phyloP scores from a whole-genome alignment of 1,140 invertebrate species.

The Drosophila pseudoobscura region DNA sequence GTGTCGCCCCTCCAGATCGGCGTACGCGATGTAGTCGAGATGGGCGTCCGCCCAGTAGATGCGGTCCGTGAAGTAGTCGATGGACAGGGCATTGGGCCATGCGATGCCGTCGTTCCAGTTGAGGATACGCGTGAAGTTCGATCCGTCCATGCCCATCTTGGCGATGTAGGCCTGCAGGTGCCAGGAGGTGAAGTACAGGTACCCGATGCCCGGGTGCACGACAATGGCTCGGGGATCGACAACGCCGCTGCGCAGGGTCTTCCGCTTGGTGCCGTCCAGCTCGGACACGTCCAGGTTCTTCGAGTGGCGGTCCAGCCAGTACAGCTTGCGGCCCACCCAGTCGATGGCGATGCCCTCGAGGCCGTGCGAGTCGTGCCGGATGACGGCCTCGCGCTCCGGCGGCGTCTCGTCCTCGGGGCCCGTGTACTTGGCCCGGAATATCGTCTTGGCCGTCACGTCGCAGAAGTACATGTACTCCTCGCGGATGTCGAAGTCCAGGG shows the following conservation, averaged over 20 bases:
- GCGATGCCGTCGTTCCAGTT: conserved; percentile 97
- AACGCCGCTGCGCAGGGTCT: conserved; percentile 93
- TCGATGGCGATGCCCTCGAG: conserved; percentile 98
- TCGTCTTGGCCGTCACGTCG: conserved; percentile 97
- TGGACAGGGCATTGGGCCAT: conserved; percentile 98
- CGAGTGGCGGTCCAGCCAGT: conserved; percentile 98
- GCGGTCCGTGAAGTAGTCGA: conserved; percentile 97
- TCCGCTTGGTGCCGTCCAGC: conserved; percentile 95
- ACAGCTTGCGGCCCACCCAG: conserved; percentile 98
- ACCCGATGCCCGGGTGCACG: conserved; percentile 97
- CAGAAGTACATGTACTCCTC: conserved; percentile 96
- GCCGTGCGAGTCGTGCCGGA: conserved; percentile 96
- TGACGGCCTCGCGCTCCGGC: conserved; percentile 90
- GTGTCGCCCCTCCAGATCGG: conserved; percentile 94
- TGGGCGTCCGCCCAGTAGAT: conserved; percentile 99
- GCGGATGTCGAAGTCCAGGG: conserved; percentile 95
- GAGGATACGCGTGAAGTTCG: conserved; percentile 94
- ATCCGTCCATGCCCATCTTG: conserved; percentile 98
- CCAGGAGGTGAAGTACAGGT: conserved; percentile 98
- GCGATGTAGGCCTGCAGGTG: conserved; percentile 98
- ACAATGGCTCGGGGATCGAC: conserved; percentile 96
- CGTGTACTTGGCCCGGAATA: conserved; percentile 89
- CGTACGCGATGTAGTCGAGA: conserved; percentile 97
- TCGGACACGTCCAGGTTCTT: conserved; percentile 97
- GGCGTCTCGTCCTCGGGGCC: conserved; percentile 77